phyloP scores from a whole-genome alignment of 2,888 invertebrate species.

The Oeneis ivallda region DNA sequence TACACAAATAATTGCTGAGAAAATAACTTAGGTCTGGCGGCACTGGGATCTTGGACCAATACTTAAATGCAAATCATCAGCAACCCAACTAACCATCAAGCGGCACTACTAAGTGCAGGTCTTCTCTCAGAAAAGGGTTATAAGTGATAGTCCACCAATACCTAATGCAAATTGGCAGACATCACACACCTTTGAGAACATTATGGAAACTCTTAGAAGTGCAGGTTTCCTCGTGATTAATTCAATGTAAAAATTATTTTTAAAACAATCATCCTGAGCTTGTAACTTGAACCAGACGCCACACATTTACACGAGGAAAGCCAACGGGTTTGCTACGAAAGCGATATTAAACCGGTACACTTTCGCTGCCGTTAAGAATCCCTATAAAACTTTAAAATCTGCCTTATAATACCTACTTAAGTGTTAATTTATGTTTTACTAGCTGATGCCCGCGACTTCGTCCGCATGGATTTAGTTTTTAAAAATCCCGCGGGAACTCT shows the following conservation, averaged over 20 bases:
- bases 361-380: constrained; percentile 42
- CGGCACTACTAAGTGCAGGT: too few species aligned
- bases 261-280: constrained; percentile 12
- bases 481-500: too few species aligned
- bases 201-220: background rate
- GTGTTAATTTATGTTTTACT: constrained; percentile 12
- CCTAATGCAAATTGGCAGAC: background rate
- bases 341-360: constrained; percentile 44
- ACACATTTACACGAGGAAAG: constrained; percentile 65
- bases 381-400: constrained; percentile 31
- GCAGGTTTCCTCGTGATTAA: too few species aligned
- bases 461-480: too few species aligned
- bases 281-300: constrained; percentile 35
- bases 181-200: background rate
- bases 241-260: background rate
- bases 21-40: too few species aligned
- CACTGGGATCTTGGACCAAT: too few species aligned
- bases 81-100: too few species aligned
- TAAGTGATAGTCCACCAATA: background rate
- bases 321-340: constrained; percentile 60
- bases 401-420: constrained; percentile 12
- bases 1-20: too few species aligned
- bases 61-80: too few species aligned
- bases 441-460: too few species aligned
- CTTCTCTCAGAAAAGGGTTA: too few species aligned